Percentiles rank a stretch among this genome's conserved stretches.
phyloP scores from a whole-genome alignment of 2,888 invertebrate species.

The Icerya purchasi region DNA sequence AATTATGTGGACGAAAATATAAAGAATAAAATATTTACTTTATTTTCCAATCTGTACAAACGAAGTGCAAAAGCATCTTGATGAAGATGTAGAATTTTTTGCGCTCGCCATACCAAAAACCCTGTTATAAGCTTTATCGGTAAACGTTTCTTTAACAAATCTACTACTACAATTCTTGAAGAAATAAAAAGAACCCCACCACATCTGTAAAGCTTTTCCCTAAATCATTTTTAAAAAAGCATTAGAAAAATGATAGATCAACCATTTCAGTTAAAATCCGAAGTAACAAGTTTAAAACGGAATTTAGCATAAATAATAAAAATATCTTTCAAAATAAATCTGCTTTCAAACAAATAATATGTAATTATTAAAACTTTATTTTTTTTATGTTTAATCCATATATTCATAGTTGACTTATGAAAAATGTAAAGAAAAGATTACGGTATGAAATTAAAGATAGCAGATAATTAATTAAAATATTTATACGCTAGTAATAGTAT shows the following conservation, averaged over 20 bases:
- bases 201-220: conserved; percentile 61
- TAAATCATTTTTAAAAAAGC: conserved; percentile 24
- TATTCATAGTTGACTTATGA: too few species aligned
- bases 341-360: too few species aligned
- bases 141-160: conserved; percentile 73
- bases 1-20: too few species aligned
- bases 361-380: too few species aligned
- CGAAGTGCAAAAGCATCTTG: conserved; percentile 89
- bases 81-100: conserved; percentile 66
- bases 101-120: conserved; percentile 73
- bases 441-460: too few species aligned
- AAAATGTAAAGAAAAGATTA: too few species aligned
- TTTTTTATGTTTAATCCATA: too few species aligned
- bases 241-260: background rate
- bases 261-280: background rate
- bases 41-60: conserved; percentile 76
- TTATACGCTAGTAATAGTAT: too few species aligned
- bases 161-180: conserved; percentile 83
- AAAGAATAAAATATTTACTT: conserved; percentile 37
- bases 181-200: conserved; percentile 91
- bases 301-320: background rate
- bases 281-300: background rate
- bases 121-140: conserved; percentile 77
- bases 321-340: too few species aligned
- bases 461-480: too few species aligned